Evolutionary conservation across 64 coral and sea anemone species (phyloP), one percentile per base, ranked within the genome.

Genomic region (Montipora capricornis): DNA sequence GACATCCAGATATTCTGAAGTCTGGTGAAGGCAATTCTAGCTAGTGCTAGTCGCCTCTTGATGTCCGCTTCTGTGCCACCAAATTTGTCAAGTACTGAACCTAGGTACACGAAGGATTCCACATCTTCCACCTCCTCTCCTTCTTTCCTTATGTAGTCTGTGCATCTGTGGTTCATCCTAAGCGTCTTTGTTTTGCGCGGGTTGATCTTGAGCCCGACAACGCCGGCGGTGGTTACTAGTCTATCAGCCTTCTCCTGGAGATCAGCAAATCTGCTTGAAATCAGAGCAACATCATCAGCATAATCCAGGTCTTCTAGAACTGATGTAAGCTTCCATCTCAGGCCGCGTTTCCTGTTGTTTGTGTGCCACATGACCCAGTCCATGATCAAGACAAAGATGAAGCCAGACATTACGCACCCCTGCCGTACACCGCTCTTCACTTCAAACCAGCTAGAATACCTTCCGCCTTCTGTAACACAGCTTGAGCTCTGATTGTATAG

Each of bases 281-380:
- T 89, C 58, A 77, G 73, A 75, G 71, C 50, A 8, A 89, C 74
- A 47, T 89, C 87, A 75, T 89, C 73, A 76, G 78, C 47, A 80
- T 51, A 80, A 52, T 48, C 24, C 10, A 80, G 78, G 52, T 55
- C 52, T 5, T 55, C 52, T 55, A 55, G 52, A 55, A 55, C 4
- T 55, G 52, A 55, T 55, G 52, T 55, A 55, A 55, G 10, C 52
- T 55, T 55, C 3, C 52, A 55, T 55, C 52, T 55, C 52, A 55
- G 52, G 52, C 52, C 52, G 52, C 52, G 52, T 55, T 55, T 55
- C 2, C 52, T 55, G 52, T 55, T 55, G 52, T 55, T 55, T 55
- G 52, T 55, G 52, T 5, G 52, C 52, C 52, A 4, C 52, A 55
- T 55, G 52, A 55, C 52, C 4, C 52, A 55, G 52, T 55, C 52